Conservation (phyloP, 1,140 invertebrate species). For the Camponotus vicinus region DNA sequence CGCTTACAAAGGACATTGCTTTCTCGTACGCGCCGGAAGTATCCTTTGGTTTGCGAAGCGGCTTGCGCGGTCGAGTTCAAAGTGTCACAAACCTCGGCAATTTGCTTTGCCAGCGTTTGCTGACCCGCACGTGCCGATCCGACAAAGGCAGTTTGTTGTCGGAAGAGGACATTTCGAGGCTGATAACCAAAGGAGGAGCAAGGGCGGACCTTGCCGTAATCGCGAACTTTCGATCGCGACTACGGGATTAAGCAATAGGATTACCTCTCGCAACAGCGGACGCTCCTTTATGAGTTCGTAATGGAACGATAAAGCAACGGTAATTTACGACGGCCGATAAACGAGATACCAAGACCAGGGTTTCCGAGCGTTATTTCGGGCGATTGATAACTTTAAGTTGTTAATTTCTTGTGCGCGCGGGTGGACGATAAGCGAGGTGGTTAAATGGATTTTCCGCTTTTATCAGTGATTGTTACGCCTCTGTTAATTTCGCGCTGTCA, state of each 20-base stretch:
- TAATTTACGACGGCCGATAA: conserved; percentile 22
- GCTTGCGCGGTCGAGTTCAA: conserved; percentile 38
- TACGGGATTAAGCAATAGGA: conserved; percentile 31
- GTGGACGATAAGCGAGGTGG: not conserved
- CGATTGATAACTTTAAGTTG: conserved; percentile 3
- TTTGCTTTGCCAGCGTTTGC: conserved; percentile 55
- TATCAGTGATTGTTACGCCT: not conserved
- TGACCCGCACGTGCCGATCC: conserved; percentile 50
- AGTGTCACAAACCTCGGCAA: conserved; percentile 47
- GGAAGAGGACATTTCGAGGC: not conserved
- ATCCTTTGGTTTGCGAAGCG: conserved; percentile 52
- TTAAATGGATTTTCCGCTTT: conserved; percentile 20
- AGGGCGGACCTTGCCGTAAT: not conserved
- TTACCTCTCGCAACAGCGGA: conserved; percentile 17
- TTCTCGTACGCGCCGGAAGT: conserved; percentile 49
- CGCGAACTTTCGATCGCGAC: not conserved
- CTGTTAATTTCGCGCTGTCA: not conserved
- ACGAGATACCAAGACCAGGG: not conserved
- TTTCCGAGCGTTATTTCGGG: not conserved
- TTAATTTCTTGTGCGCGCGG: not conserved
- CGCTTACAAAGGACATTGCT: conserved; percentile 15
- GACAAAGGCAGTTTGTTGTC: conserved; percentile 48
- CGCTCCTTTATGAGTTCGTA: conserved; percentile 4
- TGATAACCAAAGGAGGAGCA: not conserved
- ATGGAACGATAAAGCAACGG: conserved; percentile 18